Percentiles rank a stretch among this genome's conserved stretches.
Conservation (phyloP, 1,140 invertebrate species). For the Panagrolaimus sp. region DNA sequence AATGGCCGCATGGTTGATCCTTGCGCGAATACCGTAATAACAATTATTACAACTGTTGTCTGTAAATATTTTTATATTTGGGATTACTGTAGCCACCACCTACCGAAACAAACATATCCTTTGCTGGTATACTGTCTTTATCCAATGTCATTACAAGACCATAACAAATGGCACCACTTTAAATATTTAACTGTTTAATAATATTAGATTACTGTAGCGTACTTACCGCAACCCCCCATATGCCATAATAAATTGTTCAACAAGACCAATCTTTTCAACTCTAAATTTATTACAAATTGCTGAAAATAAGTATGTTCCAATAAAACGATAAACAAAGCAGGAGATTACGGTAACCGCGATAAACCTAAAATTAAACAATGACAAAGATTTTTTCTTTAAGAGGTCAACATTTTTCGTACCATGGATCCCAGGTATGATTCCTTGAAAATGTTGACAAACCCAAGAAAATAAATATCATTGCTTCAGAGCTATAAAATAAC, state of each 20-base stretch:
- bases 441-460: constrained; percentile 79
- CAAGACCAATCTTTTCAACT: constrained; percentile 55
- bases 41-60: constrained; percentile 64
- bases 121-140: constrained; percentile 54
- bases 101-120: constrained; percentile 63
- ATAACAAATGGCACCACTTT: constrained; percentile 32
- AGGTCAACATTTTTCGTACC: constrained; percentile 51
- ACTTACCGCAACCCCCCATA: constrained; percentile 22
- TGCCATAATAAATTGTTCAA: constrained; percentile 62
- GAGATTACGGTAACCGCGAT: constrained; percentile 62
- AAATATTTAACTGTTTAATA: neutral
- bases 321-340: constrained; percentile 82
- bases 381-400: neutral
- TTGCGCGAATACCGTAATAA: constrained; percentile 64
- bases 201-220: neutral
- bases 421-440: constrained; percentile 74
- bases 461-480: constrained; percentile 97
- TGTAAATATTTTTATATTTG: too few relatives aligned
- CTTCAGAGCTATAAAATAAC: constrained; percentile 70
- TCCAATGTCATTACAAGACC: constrained; percentile 59
- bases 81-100: too few relatives aligned
- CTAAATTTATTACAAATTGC: constrained; percentile 52
- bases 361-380: constrained; percentile 20
- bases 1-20: constrained; percentile 64
- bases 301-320: constrained; percentile 61